phyloP scores from a whole-genome alignment of 2,888 invertebrate species.

The Caenorhabditis virilis region DNA sequence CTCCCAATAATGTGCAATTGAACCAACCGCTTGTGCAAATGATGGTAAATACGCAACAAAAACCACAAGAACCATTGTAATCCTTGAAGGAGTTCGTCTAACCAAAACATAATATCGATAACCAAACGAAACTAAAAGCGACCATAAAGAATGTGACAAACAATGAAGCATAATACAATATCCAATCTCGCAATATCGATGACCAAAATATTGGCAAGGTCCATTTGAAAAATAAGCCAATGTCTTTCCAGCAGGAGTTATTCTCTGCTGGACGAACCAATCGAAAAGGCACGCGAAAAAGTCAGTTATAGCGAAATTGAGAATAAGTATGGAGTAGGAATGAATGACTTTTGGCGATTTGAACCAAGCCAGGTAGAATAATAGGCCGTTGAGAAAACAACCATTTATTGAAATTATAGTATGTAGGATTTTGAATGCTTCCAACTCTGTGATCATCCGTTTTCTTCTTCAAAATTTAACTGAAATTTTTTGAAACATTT shows the following conservation, averaged over 20 bases:
- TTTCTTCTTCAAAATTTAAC: background rate
- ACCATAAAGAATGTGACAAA: slow-evolving; percentile 32
- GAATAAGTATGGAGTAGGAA: no score
- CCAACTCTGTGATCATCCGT: background rate
- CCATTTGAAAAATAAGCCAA: slow-evolving; percentile 8
- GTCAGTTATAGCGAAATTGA: no score
- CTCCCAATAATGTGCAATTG: background rate
- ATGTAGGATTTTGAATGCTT: no score
- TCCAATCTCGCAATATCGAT: background rate
- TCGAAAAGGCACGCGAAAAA: no score
- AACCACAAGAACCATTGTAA: slow-evolving; percentile 10
- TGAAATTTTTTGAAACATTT: no score
- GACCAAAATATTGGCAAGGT: slow-evolving; percentile 2
- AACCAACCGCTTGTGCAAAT: background rate
- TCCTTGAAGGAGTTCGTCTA: slow-evolving; percentile 19
- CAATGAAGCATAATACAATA: slow-evolving; percentile 32
- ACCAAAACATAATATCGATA: slow-evolving; percentile 38
- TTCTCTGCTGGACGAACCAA: no score
- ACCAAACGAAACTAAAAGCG: slow-evolving; percentile 21
- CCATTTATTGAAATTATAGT: no score
- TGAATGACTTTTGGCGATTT: no score
- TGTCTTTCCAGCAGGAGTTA: slow-evolving; percentile 1
- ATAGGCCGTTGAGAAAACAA: no score
- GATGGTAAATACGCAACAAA: slow-evolving; percentile 25
- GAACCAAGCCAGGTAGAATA: no score